Evolutionary conservation across 1,140 invertebrate species (phyloP).

Genomic region (Saccostrea glomerata): DNA sequence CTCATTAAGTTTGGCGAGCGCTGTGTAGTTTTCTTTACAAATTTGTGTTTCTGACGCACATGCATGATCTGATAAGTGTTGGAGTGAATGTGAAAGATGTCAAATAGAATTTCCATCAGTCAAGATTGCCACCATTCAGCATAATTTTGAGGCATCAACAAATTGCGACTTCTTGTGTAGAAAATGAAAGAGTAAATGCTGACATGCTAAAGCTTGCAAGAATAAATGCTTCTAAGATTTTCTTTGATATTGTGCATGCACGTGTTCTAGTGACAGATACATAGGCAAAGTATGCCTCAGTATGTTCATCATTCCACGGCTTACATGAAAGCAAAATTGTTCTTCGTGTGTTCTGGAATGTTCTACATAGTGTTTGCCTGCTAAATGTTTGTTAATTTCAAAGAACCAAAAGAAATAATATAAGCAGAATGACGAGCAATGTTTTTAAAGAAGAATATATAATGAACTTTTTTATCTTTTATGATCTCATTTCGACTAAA

Average conservation of each 20-base stretch:
- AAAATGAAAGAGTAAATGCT: background rate
- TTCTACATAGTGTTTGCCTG: background rate
- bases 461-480: background rate
- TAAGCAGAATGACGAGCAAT: too few relatives aligned
- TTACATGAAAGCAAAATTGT: background rate
- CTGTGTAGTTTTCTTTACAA: slow-evolving; percentile 16
- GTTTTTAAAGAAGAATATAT: too few relatives aligned
- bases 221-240: background rate
- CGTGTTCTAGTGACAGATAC: background rate
- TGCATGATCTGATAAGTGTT: slow-evolving; percentile 36
- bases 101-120: slow-evolving; percentile 26
- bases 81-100: slow-evolving; percentile 37
- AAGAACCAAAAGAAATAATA: too few relatives aligned
- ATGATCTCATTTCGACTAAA: background rate
- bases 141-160: background rate
- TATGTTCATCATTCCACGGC: background rate
- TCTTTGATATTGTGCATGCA: background rate
- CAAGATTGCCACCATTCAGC: background rate
- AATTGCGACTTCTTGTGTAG: background rate
- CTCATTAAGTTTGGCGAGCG: slow-evolving; percentile 39
- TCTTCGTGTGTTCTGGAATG: background rate
- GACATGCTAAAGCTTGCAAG: slow-evolving; percentile 3
- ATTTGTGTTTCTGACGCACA: slow-evolving; percentile 30
- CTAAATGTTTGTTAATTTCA: background rate
- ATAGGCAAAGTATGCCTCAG: background rate